Evolutionary conservation across 2,888 invertebrate genomes (phyloP), one percentile per base, ranked within the genome.

Genomic region (Trichacis sp.): DNA sequence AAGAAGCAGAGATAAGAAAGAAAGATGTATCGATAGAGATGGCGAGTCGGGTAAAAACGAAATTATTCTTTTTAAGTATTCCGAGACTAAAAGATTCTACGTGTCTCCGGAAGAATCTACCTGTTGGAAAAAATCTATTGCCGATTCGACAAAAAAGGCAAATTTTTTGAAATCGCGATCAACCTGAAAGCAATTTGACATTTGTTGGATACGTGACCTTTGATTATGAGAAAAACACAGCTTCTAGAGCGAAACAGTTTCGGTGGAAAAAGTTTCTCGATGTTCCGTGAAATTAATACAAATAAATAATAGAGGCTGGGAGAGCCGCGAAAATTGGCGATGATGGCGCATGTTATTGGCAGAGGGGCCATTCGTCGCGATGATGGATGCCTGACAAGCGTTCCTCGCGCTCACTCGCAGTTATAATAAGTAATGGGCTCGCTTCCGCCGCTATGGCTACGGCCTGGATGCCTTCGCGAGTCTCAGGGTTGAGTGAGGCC

Each of bases 291-390:
- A 68, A 70, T 70, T 70, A 68, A 70, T 68, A 70, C 67, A 68
- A 68, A 70, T 70, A 68, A 70, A 70, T 70, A 70, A 70, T 64
- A 38, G 29, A 18, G 48, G 43, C 15, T 61, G 64, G 62, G 52
- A 60, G 61, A 75, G 74, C 77, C 76, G 77, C 75, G 78, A 82
- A 82, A 82, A 80, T 82, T 82, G 81, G 82, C 83, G 82, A 83
- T 83, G 83, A 83, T 81, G 82, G 81, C 82, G 83, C 81, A 82
- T 83, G 83, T 83, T 84, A 84, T 84, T 83, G 83, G 83, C 83
- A 83, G 82, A 75, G 77, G 69, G 77, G 78, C 83, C 82, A 84
- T 83, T 83, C 81, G 81, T 83, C 80, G 80, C 80, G 76, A 83
- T 83, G 83, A 83, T 83, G 82, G 83, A 84, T 83, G 83, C 77